Conservation (phyloP, 2,113 vertebrate genomes). For the Coturnix japonica region DNA sequence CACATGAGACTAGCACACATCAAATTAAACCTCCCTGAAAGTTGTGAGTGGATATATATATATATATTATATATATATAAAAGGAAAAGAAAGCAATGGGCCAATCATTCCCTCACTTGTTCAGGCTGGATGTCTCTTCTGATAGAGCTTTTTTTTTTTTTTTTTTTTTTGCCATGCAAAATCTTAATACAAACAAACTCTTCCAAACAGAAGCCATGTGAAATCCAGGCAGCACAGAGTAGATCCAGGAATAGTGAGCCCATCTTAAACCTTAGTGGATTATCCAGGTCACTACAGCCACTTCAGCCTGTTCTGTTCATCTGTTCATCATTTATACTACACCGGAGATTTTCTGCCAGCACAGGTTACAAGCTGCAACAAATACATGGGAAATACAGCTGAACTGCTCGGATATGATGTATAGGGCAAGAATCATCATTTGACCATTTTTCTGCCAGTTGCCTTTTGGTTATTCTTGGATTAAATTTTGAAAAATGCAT, state of each 20-base stretch:
- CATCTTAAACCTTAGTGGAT: background rate
- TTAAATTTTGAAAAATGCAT: background rate
- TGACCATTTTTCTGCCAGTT: background rate
- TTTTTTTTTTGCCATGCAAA: background rate
- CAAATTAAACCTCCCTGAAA: background rate
- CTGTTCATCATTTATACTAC: background rate
- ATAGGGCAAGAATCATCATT: background rate
- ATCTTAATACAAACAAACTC: background rate
- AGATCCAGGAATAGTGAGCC: background rate
- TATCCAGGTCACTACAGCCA: rapidly evolving
- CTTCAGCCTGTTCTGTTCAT: background rate
- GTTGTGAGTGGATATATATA: background rate
- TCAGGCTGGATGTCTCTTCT: background rate
- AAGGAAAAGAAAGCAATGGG: too few species aligned
- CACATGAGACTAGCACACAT: background rate
- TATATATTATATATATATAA: too few species aligned
- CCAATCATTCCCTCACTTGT: background rate
- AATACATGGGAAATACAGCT: background rate
- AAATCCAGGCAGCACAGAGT: background rate
- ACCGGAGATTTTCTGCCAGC: background rate
- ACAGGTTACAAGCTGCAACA: background rate
- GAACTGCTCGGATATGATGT: background rate
- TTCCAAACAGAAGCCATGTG: background rate
- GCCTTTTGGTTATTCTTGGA: background rate
- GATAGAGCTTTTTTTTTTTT: background rate